Evolutionary conservation across 2,888 invertebrate species (phyloP), one percentile per base, ranked within the genome.

Genomic region (Chironomus tentans): DNA sequence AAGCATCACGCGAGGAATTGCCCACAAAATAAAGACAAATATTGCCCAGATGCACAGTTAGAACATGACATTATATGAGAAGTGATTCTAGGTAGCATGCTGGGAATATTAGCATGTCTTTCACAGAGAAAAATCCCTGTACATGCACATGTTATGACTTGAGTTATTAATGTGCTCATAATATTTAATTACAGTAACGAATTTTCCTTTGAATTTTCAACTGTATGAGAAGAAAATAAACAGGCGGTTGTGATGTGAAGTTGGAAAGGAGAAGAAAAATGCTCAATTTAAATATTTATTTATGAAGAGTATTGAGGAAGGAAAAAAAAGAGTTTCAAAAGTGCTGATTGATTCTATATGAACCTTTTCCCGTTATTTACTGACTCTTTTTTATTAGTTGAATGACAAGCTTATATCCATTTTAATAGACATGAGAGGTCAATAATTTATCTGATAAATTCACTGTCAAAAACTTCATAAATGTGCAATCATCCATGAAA

Each of bases 151-250:
- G 74, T 74, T 74, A 28, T 68, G 68, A 74, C 62, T 50, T 65
- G n/a, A 61, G 38, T 74, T 74, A 73, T 73, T 73, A 73, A 73
- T 73, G 62, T 46, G 65, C 74, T 65, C 74, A 65, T 74, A 68
- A 74, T 68, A 62, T 74, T 62, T 68, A 65, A 74, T 74, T 74
- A 68, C 47, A 24, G 28, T 21, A 68, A 48, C 15, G 71, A 56
- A 56, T 56, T 38, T 15, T 56, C 56, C 38, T 70, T 48, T 48
- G 48, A 13, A 47, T 21, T 70, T 71, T 48, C 21, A 62, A 62
- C 38, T 21, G 5, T 21, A 13, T 21, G 65, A 65, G 13, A 22
- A 65, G 56, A 56, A 56, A 56, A 56, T 56, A 56, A 56, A 56
- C 56, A 56, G 56, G 3, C 56, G 56, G 18, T 56, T 56, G 56